A percentile compares a stretch with the other conserved stretches of the same genome.
Conservation (phyloP, 2,113 vertebrate species). For the Hemicordylus capensis region DNA sequence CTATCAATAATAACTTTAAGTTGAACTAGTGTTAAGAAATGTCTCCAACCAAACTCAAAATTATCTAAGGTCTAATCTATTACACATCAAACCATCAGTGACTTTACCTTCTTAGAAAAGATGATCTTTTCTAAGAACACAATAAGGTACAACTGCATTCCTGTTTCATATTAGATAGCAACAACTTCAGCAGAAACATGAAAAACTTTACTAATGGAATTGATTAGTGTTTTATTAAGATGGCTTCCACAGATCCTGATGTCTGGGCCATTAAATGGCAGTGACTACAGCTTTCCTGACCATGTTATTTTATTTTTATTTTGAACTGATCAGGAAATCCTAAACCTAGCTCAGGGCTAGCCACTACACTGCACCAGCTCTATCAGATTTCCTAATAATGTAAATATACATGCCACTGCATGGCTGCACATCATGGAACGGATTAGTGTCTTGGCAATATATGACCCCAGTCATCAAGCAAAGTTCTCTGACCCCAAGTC, state of each 20-base stretch:
- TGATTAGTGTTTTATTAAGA: too few species aligned
- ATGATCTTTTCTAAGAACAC: background rate
- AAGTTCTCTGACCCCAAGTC: background rate
- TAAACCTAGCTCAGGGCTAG: too few species aligned
- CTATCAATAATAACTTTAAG: constrained; percentile 5
- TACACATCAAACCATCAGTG: constrained; percentile 21
- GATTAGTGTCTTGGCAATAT: background rate
- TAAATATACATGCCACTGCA: background rate
- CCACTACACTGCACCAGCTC: too few species aligned
- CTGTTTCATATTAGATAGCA: background rate
- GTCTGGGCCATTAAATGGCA: too few species aligned
- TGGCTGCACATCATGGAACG: background rate
- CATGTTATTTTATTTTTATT: too few species aligned
- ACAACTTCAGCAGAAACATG: background rate
- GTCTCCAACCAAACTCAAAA: background rate
- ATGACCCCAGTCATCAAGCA: background rate
- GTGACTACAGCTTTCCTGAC: background rate
- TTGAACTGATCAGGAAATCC: too few species aligned
- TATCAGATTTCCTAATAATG: too few species aligned
- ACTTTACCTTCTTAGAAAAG: background rate
- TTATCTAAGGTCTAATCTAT: constrained; percentile 17
- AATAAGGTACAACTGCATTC: background rate
- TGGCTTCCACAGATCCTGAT: background rate
- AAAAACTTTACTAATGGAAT: background rate
- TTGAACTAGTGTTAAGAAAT: constrained; percentile 6